Evolutionary conservation across 2,113 vertebrate species (phyloP), one percentile per base, ranked within the genome.

Genomic region (Etheostoma cragini): DNA sequence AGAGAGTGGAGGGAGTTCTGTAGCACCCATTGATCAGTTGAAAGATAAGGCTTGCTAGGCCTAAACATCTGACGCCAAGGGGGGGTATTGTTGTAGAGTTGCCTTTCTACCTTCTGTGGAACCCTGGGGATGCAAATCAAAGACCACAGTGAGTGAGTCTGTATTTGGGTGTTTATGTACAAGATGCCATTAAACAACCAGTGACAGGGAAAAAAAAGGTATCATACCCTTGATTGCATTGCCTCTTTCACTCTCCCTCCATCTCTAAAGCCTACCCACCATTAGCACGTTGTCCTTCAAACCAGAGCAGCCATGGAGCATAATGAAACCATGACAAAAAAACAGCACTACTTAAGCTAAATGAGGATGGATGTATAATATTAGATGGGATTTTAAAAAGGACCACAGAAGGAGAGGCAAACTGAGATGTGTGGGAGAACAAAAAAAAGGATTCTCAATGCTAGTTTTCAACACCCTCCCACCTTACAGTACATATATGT

Each of bases 271-370:
- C 79, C 58, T 24, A 87, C 72, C 80, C 63, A 89, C 89, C 84
- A 86, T 85, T 83, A 91, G 84, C 54, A 70, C 76, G 90, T 92
- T 91, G 92, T 93, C 92, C 91, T 95, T 94, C 92, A 94, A 91
- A 91, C 79, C 80, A 88, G 64, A 89, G 87, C 81, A 83, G 79
- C 56, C 84, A 89, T 84, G 54, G 58, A 89, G 81, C 80, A 93
- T 93, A 88, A 89, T 89, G 78, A 89, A 93, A 91, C 94, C 91
- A 94, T 93, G 86, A 89, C 91, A 93, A 94, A 92, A 15, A 87
- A 83, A 87, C 78, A 88, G 85, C 82, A 49, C 58, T 71, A 65
- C 67, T 84, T 46, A 86, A 79, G 16, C 61, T 42, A 67, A 87
- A 84, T 13, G 14, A 83, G 82, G 73, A 72, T n/a, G 69, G 87